Evolutionary conservation across 2,888 invertebrate genomes (phyloP), one percentile per base, ranked within the genome.

Genomic region (Plebejus anna): DNA sequence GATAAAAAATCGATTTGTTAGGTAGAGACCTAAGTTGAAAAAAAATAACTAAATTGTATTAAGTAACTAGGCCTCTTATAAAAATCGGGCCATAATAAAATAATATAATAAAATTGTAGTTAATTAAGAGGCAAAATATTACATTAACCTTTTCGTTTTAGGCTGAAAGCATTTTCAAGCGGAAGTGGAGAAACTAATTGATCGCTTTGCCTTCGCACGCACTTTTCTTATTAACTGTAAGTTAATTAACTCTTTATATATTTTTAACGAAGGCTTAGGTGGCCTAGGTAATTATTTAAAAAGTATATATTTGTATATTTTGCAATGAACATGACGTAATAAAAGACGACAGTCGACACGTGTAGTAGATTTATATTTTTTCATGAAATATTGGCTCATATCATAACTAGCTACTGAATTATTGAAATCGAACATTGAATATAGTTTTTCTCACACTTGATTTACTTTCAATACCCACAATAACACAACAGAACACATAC

Each of bases 391-490:
- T 61, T 28, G 9, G 11, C 28, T 28, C 9, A 61, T 61, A 32
- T 61, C 28, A 61, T 61, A 2, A 61, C 4, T 32, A 61, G 28
- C 61, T 61, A 61, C 61, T 61, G 66, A 32, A 66, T 66, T 66
- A 66, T 66, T 66, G 16, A 32, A 66, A 32, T 66, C 5, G 5
- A 36, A 66, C 16, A 36, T 66, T 13, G 5, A 1, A 66, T 13
- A 66, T 4, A 36, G 32, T 66, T 32, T 66, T 66, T 66, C 66
- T 91, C 91, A 88, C 91, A 92, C 88, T 89, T 92, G 89, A 91
- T 88, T 84, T 89, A 86, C 85, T 90, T 83, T 82, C 85, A 89
- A 88, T 89, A 86, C 85, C 85, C 83, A 84, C 81, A 82, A 83
- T 84, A 86, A 85, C 85, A 85, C 85, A 85, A 84, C 82, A 83